phyloP scores from a whole-genome alignment of 2,888 invertebrate genomes.

The Charanyca ferruginea region DNA sequence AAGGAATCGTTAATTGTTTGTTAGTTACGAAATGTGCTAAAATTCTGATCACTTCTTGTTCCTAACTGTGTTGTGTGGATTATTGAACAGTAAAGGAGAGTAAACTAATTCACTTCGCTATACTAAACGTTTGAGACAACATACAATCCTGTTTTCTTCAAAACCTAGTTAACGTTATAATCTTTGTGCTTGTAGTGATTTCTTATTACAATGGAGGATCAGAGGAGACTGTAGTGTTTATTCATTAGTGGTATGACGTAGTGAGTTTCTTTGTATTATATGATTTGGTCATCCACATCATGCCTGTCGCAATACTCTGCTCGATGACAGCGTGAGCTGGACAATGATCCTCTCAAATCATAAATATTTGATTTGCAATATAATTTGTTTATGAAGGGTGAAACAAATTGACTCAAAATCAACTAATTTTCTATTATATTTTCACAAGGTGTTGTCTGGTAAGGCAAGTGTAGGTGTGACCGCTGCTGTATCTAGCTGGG shows the following conservation, averaged over 20 bases:
- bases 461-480: conserved; percentile 90
- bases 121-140: conserved; percentile 55
- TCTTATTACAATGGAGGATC: conserved; percentile 85
- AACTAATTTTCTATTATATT: conserved; percentile 90
- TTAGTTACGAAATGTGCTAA: conserved; percentile 9
- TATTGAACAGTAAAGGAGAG: conserved; percentile 79
- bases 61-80: conserved; percentile 77
- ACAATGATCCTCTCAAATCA: conserved; percentile 84
- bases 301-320: conserved; percentile 79
- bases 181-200: conserved; percentile 86
- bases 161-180: conserved; percentile 71
- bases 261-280: conserved; percentile 81
- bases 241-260: conserved; percentile 84
- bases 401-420: conserved; percentile 88
- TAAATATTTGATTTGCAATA: conserved; percentile 80
- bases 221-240: conserved; percentile 78
- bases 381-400: conserved; percentile 78
- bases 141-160: conserved; percentile 84
- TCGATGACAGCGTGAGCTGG: conserved; percentile 81
- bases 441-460: conserved; percentile 91
- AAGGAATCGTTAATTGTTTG: conserved; percentile 26
- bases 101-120: conserved; percentile 77
- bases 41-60: conserved; percentile 14
- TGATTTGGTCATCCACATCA: conserved; percentile 81
- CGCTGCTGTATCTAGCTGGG: conserved; percentile 87